Conservation (phyloP, 2,113 vertebrate species). For the Beaufortia kweichowensis region DNA sequence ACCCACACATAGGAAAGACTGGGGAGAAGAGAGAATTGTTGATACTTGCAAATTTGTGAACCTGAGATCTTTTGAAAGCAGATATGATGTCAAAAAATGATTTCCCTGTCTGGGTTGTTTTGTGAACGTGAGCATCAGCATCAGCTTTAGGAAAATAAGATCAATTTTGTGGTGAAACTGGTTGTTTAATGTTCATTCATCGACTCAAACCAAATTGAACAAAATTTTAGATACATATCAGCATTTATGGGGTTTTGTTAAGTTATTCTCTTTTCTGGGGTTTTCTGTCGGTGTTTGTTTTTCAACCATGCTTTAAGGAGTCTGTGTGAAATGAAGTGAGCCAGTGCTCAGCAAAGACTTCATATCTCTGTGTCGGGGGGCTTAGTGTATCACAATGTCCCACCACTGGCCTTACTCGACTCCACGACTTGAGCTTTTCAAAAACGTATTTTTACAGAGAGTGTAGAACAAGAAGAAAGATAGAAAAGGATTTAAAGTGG, state of each 20-base stretch:
- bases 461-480: not conserved
- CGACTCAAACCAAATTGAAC: not conserved
- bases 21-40: not conserved
- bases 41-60: not conserved
- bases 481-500: conserved; percentile 16
- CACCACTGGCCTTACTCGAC: conserved; percentile 20
- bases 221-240: not conserved
- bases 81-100: not conserved
- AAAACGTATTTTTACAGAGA: conserved; percentile 34
- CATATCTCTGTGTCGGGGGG: conserved; percentile 9
- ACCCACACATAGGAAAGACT: not conserved
- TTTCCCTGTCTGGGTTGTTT: not conserved
- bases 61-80: conserved; percentile 1
- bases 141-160: not conserved
- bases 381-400: conserved; percentile 34
- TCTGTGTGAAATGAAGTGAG: not conserved
- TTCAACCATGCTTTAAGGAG: not conserved
- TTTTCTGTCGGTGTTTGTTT: not conserved
- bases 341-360: conserved; percentile 2
- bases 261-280: not conserved
- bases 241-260: not conserved
- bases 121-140: not conserved
- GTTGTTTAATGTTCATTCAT: not conserved
- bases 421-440: conserved; percentile 24
- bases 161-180: not conserved